phyloP scores from a whole-genome alignment of 2,888 invertebrate species.

The Agrochola lota region DNA sequence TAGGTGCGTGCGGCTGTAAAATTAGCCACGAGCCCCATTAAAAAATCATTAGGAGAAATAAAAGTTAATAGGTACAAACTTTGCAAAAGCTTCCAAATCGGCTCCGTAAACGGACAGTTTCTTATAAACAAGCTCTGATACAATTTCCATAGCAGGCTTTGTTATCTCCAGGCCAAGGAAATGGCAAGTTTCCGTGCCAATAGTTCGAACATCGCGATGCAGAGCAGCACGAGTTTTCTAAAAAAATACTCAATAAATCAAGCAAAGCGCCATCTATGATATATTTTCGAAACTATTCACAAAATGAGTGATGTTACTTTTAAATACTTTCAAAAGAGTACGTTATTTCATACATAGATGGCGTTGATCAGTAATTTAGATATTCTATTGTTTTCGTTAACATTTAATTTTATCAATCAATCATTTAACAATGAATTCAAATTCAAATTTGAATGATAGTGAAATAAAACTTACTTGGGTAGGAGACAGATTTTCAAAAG shows the following conservation, averaged over 20 bases:
- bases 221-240: conserved; percentile 91
- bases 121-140: conserved; percentile 91
- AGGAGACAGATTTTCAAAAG: conserved; percentile 76
- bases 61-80: conserved; percentile 81
- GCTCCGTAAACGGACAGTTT: conserved; percentile 89
- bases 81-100: conserved; percentile 92
- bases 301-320: background rate
- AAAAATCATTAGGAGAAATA: background rate
- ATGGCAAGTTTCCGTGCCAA: conserved; percentile 90
- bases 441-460: background rate
- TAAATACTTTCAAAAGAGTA: background rate
- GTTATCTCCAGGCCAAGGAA: conserved; percentile 88
- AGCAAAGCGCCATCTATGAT: conserved; percentile 68
- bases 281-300: conserved; percentile 9
- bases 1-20: too few species aligned
- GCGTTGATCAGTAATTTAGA: background rate
- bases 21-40: too few species aligned
- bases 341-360: conserved; percentile 22
- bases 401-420: background rate
- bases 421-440: background rate
- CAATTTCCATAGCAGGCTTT: conserved; percentile 89
- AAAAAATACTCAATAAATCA: conserved; percentile 52
- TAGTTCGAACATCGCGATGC: conserved; percentile 88
- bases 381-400: background rate
- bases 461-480: conserved; percentile 73